phyloP scores from a whole-genome alignment of 1,140 invertebrate genomes.

The Pseudobourletiella spinata region DNA sequence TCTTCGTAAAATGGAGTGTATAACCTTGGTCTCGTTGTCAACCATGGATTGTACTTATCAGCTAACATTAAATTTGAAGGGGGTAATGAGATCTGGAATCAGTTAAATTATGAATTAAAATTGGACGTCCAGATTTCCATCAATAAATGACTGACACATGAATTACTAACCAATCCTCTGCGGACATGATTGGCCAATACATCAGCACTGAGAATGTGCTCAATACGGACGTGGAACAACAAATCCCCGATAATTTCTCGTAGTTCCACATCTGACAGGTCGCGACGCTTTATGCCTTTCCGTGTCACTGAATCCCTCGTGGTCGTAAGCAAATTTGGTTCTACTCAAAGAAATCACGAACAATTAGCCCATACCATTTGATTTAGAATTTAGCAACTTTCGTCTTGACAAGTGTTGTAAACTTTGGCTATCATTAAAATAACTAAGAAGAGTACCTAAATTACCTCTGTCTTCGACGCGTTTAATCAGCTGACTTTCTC shows the following conservation, averaged over 20 bases:
- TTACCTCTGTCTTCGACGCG: constrained; percentile 35
- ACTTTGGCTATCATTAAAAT: too few species aligned
- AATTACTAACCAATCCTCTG: constrained; percentile 59
- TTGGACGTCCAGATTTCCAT: too few species aligned
- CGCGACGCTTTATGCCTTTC: constrained; percentile 68
- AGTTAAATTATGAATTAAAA: background rate
- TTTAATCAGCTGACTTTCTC: constrained; percentile 34
- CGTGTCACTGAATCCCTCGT: constrained; percentile 81
- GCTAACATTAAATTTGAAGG: constrained; percentile 76
- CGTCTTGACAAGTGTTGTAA: too few species aligned
- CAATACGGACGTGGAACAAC: constrained; percentile 69
- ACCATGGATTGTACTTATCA: constrained; percentile 72
- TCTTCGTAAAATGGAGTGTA: constrained; percentile 93
- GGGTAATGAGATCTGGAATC: constrained; percentile 53
- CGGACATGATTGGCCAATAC: constrained; percentile 56
- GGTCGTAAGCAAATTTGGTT: constrained; percentile 83
- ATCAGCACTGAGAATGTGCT: constrained; percentile 78
- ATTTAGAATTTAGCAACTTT: too few species aligned
- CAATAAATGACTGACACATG: background rate
- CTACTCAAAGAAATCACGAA: constrained; percentile 46
- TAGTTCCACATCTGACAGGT: constrained; percentile 73
- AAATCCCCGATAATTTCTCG: constrained; percentile 76
- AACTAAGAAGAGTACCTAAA: too few species aligned
- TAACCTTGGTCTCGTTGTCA: constrained; percentile 69
- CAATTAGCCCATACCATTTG: too few species aligned